Evolutionary conservation across 2,113 vertebrate species (phyloP), one percentile per base, ranked within the genome.

Genomic region (Chionomys nivalis): DNA sequence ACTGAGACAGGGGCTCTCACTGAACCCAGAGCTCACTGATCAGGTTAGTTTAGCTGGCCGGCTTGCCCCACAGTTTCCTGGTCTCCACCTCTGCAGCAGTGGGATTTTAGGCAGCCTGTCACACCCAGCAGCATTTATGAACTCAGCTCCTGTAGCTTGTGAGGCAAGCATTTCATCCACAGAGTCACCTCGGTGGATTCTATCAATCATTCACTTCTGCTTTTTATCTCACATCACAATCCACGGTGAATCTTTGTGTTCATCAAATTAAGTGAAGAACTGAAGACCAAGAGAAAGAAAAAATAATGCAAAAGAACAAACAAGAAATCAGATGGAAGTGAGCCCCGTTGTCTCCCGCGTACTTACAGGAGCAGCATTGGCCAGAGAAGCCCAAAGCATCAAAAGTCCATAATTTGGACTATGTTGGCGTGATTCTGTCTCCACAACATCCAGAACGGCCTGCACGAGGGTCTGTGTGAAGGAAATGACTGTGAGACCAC

Each of bases 361-460:
- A 99, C 99, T 98, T 98, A 99, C 99, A 1, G 99, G 99, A 85
- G 98, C 92, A 88, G 98, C 98, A 42, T 99, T 99, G 31, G 99
- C 98, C 88, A 99, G 98, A 68, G 99, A 98, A 91, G 99, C 99
- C 99, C 99, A 99, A 75, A 99, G 98, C 93, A 99, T 95, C 10
- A 99, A 91, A 1, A 99, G 97, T 39, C 96, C 97, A 2, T 98
- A 99, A 91, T 97, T 99, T 36, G 99, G 94, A 95, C 94, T 91
- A 89, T 91, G 96, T 92, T 97, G 65, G 31, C 3, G 16, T 33
- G 63, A 95, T 98, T 90, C 98, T 92, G 36, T 93, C 95, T 98
- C 97, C 82, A 99, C 81, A 23, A 92, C 95, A 68, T 98, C 98
- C 94, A 99, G 92, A 8, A 99, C 55, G 70, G 98, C 96, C 11